Base-by-base conservation (phyloP, 1,140 invertebrate species). In the Tenebrio molitor region DNA sequence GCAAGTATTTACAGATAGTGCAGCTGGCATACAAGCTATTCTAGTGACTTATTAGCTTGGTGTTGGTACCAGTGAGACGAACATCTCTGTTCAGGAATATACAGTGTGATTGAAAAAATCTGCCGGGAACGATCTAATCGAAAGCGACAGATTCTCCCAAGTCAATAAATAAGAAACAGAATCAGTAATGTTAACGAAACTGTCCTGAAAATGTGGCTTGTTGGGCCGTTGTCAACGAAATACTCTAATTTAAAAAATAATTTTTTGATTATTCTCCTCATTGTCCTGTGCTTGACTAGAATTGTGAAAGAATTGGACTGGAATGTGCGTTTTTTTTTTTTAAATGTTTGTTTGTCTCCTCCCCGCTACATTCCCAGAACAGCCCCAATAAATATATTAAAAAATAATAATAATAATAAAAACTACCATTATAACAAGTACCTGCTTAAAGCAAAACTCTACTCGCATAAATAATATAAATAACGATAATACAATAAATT, bases 41-140 rank as follows among this genome's bases (percentile, higher is more conserved):
- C 77, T 78, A 78, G 46, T 72, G 62, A 74, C 58, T 72, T 76
- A 66, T 76, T 76, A 78, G 73, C 74, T 80, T 80, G 78, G 77
- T 80, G 77, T 80, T 79, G 74, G 71, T 78, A 80, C 79, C 79
- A 80, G 77, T 80, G 79, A 79, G 79, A 75, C 74, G 76, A 77
- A 76, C 74, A 67, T 71, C 71, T 73, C 42, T 65, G 74, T 77
- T 74, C 72, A 74, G 74, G 72, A 77, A 77, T 79, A 76, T 77
- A 78, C 74, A 75, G 53, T 23, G 58, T 23, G n/a, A n/a, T 29
- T 12, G 29, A 12, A 58, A 58, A 29, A 58, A 58, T 29, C 14
- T 29, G 21, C 12, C 21, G 15, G 8, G 50, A 21, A 12, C 50
- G 50, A 14, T 29, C 21, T 58, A n/a, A 2, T 4, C 46, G 46